phyloP scores from a whole-genome alignment of 2,888 invertebrate species.

The Aphodius granarius region DNA sequence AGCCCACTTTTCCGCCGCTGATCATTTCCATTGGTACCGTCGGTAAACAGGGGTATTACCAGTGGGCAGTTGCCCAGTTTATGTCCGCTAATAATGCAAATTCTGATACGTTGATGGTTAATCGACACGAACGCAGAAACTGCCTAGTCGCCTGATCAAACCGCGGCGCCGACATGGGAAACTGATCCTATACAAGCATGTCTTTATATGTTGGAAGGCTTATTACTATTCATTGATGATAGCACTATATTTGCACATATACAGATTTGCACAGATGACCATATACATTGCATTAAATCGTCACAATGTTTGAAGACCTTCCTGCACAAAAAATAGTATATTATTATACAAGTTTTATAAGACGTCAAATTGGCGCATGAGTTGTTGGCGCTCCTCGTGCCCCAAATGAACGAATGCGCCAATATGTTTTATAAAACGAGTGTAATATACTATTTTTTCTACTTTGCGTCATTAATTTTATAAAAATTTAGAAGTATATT shows the following conservation, averaged over 20 bases:
- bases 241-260: neutral
- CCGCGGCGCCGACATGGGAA: constrained; percentile 8
- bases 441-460: no score
- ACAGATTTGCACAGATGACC: no score
- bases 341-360: no score
- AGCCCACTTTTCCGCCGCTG: neutral
- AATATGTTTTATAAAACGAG: no score
- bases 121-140: constrained; percentile 33
- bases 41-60: constrained; percentile 23
- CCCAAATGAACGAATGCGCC: no score
- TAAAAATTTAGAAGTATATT: no score
- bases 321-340: no score
- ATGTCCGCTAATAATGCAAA: constrained; percentile 38
- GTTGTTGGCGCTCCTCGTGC: no score
- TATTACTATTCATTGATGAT: constrained; percentile 21
- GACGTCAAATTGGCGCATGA: no score
- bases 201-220: neutral
- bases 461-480: no score
- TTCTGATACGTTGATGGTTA: constrained; percentile 32
- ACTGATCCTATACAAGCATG: neutral
- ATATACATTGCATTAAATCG: no score
- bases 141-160: neutral
- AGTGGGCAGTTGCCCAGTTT: constrained; percentile 27
- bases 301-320: no score
- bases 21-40: constrained; percentile 11